Evolutionary conservation across 2,113 vertebrate species (phyloP).

Genomic region (Manacus vitellinus): DNA sequence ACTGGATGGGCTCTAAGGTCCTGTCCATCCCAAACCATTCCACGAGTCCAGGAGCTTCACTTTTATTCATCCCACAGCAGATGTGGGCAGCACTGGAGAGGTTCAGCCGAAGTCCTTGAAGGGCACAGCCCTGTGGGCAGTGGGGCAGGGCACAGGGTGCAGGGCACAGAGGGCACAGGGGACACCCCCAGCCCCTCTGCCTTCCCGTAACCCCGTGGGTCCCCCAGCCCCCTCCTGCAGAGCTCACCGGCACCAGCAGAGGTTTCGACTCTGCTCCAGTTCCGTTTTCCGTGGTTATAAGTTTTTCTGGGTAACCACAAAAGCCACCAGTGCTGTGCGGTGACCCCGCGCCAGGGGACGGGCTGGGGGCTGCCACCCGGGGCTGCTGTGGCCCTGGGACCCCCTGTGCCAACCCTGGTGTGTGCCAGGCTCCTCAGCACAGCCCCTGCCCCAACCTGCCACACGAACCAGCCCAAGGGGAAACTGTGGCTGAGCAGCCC

Average conservation of each 20-base stretch:
- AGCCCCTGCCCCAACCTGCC: background rate
- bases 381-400: accelerated
- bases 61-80: background rate
- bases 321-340: background rate
- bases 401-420: background rate
- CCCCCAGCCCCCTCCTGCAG: background rate
- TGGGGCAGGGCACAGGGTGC: background rate
- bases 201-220: background rate
- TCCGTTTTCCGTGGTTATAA: background rate
- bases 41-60: background rate
- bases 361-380: accelerated
- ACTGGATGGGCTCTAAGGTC: background rate
- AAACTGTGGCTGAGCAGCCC: background rate
- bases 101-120: background rate
- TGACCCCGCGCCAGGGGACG: background rate
- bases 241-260: background rate
- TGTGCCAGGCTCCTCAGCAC: background rate
- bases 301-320: constrained; percentile 44
- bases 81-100: background rate
- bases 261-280: background rate
- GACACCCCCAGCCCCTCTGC: background rate
- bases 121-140: background rate
- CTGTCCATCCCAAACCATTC: no score
- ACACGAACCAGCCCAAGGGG: background rate
- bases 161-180: background rate